These are phyloP conservation scores for Leiothrix lutea DNA, from an alignment of 2,113 vertebrate species.

Conservation along the genomic window DNA sequence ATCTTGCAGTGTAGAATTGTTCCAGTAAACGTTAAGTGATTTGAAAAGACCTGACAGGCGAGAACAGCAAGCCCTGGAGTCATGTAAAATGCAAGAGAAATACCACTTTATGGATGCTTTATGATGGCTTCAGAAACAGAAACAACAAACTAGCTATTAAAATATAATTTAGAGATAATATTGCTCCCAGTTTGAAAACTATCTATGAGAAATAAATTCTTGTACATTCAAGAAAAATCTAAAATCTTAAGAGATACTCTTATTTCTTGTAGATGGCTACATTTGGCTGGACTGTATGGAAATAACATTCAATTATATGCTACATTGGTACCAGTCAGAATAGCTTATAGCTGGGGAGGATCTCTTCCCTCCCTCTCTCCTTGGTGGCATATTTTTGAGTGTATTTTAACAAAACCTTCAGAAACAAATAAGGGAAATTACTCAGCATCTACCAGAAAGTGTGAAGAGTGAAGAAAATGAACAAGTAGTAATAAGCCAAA, in stretches of 20 bases:
- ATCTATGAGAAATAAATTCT: slow-evolving; percentile 12
- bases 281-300: slow-evolving; percentile 23
- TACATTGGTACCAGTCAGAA: slow-evolving; percentile 62
- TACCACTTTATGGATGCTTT: slow-evolving; percentile 75
- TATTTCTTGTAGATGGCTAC: slow-evolving; percentile 33
- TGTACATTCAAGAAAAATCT: slow-evolving; percentile 10
- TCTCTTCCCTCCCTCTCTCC: neutral
- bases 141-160: slow-evolving; percentile 73
- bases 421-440: neutral
- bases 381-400: neutral
- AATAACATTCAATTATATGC: slow-evolving; percentile 63
- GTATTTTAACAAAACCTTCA: slow-evolving; percentile 12
- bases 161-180: slow-evolving; percentile 63
- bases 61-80: slow-evolving; percentile 88
- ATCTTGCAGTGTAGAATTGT: slow-evolving; percentile 79
- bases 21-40: slow-evolving; percentile 86
- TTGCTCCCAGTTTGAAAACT: slow-evolving; percentile 31
- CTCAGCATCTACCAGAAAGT: neutral
- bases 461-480: neutral
- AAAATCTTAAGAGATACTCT: neutral
- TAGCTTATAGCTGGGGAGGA: slow-evolving; percentile 54
- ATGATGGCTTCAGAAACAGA: slow-evolving; percentile 71
- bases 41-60: slow-evolving; percentile 92
- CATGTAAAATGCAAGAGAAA: slow-evolving; percentile 93
- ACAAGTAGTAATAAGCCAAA: neutral